Base-by-base conservation (phyloP, 1,140 invertebrate genomes). In the Danaus plexippus region DNA sequence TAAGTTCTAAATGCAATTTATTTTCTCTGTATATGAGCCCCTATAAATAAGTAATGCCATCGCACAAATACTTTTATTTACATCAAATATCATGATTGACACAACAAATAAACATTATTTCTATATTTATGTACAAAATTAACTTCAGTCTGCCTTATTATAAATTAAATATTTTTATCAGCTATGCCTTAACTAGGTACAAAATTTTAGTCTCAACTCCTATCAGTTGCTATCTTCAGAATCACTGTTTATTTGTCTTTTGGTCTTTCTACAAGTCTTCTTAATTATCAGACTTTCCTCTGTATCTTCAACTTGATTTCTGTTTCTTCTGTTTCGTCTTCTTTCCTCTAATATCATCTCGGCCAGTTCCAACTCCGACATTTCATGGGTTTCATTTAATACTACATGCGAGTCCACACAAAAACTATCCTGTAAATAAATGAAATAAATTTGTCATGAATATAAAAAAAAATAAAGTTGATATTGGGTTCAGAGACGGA, bases 401-500 rank as follows among this genome's bases (percentile, higher is more conserved):
- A 77, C 79, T 32, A 81, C 65, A 43, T 86, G 73, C 1, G 80
- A 80, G 50, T 81, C 83, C 0, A 88, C 83, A 56, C 87, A 88
- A 63, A 88, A 88, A 59, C 85, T 87, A 58, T 87, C 87, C 87
- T 88, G 64, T 48, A 70, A 70, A 56, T 50, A 48, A n/a, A 60
- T 49, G 40, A 43, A 48, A n/a, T 43, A 43, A 11, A 54, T 12
- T 43, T 13, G 15, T 52, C 1, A 32, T 12, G 9, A 41, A 11
- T 48, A 32, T 13, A 9, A 18, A 44, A 32, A 4, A 32, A 4
- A 7, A 4, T 32, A 32, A 32, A 32, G 22, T 32, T 3, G 7
- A 32, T 1, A 32, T 32, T 32, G 1, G 2, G 1, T 32, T 32
- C 5, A 32, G 22, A 32, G 22, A 32, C 2, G 22, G 0, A 32